These are phyloP conservation scores for Leptatherina wallacei DNA, from an alignment of 2,797 vertebrate species.

Conservation along the genomic window DNA sequence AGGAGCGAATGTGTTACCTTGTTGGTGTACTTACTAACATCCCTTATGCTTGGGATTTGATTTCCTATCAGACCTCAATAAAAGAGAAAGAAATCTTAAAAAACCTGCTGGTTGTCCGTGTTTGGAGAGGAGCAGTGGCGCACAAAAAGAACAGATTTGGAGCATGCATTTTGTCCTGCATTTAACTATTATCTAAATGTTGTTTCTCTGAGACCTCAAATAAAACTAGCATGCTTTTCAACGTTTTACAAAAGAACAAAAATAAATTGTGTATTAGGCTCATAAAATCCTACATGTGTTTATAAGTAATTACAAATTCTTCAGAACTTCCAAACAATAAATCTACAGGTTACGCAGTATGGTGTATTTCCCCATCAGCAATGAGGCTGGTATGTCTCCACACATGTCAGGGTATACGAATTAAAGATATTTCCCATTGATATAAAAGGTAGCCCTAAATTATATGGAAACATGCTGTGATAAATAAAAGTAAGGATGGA, in stretches of 20 bases:
- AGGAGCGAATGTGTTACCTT: neutral
- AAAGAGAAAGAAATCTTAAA: neutral
- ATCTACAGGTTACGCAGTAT: neutral
- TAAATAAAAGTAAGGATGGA: neutral
- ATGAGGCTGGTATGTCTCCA: neutral
- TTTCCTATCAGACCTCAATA: neutral
- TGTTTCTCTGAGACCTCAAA: too few relatives aligned
- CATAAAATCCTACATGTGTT: neutral
- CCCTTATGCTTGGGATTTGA: neutral
- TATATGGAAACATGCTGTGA: neutral
- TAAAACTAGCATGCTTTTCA: too few relatives aligned
- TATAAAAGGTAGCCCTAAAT: slow-evolving; percentile 8
- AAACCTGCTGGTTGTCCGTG: neutral
- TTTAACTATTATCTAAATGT: neutral
- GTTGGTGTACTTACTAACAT: neutral
- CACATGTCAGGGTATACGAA: neutral
- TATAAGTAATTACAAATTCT: neutral
- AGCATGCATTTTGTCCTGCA: neutral
- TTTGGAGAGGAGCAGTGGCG: neutral
- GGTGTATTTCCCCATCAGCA: slow-evolving; percentile 4
- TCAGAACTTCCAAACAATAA: neutral
- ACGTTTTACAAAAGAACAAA: neutral
- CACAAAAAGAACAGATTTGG: neutral
- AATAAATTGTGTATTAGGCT: neutral
- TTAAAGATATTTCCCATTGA: neutral